Conservation (phyloP, 2,113 vertebrate genomes). For the Antechinus stuartii region DNA sequence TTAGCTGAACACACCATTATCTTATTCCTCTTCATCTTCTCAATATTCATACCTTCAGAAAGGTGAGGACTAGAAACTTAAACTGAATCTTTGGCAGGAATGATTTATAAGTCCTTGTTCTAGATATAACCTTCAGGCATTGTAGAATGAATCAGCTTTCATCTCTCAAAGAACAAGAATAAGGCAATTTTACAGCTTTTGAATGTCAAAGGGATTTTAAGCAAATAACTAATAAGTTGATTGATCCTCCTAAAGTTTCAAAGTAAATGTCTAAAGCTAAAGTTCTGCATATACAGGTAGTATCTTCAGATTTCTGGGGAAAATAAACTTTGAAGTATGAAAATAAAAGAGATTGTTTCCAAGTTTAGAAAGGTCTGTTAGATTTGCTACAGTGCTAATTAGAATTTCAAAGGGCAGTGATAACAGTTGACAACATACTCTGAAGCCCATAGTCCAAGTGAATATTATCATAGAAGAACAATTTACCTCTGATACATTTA, state of each 20-base stretch:
- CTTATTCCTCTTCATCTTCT: background rate
- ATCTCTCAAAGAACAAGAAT: conserved; percentile 1
- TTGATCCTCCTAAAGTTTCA: conserved; percentile 1
- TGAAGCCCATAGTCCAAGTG: background rate
- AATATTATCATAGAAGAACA: background rate
- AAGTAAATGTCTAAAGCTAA: conserved; percentile 1
- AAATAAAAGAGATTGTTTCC: conserved; percentile 1
- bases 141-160: background rate
- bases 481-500: background rate
- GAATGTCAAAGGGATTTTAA: conserved; percentile 5
- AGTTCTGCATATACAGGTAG: background rate
- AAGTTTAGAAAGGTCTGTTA: conserved; percentile 1
- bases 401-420: background rate
- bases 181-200: conserved; percentile 1
- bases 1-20: background rate
- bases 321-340: conserved; percentile 6
- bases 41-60: background rate
- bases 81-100: background rate
- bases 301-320: background rate
- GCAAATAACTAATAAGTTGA: conserved; percentile 5
- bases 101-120: background rate
- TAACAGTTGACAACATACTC: background rate
- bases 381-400: background rate
- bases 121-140: background rate
- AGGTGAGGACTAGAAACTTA: background rate